Percentiles rank a stretch among this genome's conserved stretches.
Evolutionary conservation across 2,888 invertebrate species (phyloP).

Genomic region (Lochmaea capreae): DNA sequence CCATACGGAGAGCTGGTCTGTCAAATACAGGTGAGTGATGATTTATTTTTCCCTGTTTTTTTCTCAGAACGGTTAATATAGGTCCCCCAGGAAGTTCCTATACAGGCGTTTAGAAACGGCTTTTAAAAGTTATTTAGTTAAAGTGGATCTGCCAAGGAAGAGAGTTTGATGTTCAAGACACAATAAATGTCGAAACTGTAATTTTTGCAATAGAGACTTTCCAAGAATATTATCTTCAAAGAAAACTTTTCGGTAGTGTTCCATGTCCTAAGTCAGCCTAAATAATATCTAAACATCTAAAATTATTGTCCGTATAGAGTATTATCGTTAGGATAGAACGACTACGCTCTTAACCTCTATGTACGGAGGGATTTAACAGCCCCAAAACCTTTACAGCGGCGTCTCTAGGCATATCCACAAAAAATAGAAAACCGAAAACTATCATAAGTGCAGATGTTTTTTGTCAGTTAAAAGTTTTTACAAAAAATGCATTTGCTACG

Average conservation of each 20-base stretch:
- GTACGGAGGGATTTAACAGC: neutral
- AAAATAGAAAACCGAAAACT: too few relatives aligned
- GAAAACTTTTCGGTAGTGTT: neutral
- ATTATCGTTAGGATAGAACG: neutral
- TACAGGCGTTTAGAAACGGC: neutral
- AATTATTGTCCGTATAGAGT: neutral
- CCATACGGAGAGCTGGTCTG: slow-evolving; percentile 91
- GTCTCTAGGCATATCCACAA: neutral
- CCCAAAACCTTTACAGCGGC: neutral
- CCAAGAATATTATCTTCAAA: too few relatives aligned
- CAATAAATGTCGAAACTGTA: too few relatives aligned
- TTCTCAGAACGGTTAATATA: neutral
- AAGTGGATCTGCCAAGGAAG: too few relatives aligned
- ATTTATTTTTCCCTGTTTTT: slow-evolving; percentile 1
- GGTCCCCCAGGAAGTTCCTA: neutral
- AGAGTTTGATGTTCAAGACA: too few relatives aligned
- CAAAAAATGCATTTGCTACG: too few relatives aligned
- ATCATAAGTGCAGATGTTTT: too few relatives aligned
- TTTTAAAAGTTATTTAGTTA: too few relatives aligned
- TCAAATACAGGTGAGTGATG: slow-evolving; percentile 82
- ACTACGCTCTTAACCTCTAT: neutral
- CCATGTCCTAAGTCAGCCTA: neutral
- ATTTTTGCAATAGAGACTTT: too few relatives aligned
- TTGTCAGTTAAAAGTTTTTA: too few relatives aligned
- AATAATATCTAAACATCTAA: neutral